Evolutionary conservation across 2,113 vertebrate genomes (phyloP).

Genomic region (Steatornis caripensis): DNA sequence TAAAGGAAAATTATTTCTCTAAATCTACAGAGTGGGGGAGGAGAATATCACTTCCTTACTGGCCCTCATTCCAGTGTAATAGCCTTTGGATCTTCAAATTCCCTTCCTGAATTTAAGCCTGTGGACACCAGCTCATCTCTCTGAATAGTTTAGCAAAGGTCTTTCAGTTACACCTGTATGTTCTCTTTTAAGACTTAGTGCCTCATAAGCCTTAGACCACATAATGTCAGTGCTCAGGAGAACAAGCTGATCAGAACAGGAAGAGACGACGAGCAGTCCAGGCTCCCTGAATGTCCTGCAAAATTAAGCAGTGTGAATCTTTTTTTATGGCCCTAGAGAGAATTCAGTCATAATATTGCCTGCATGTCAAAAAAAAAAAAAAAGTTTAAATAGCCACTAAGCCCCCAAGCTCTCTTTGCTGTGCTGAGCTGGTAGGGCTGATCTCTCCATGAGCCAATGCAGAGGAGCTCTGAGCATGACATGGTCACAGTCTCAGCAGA

Average conservation of each 20-base stretch:
- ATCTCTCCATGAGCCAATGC: not conserved
- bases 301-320: not conserved
- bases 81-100: not conserved
- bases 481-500: no score
- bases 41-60: not conserved
- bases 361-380: not conserved
- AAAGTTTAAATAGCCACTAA: accelerated
- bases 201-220: not conserved
- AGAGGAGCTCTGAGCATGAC: not conserved
- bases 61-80: not conserved
- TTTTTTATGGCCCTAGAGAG: not conserved
- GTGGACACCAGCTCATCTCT: not conserved
- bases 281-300: not conserved
- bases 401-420: not conserved
- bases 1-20: not conserved
- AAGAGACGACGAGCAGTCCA: not conserved
- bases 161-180: not conserved
- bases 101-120: not conserved
- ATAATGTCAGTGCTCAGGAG: not conserved
- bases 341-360: not conserved
- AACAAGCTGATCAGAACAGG: not conserved
- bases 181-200: not conserved
- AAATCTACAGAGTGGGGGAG: not conserved
- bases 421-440: not conserved
- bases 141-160: not conserved